Evolutionary conservation across 2,113 vertebrate species (phyloP).

Genomic region (Perca flavescens): DNA sequence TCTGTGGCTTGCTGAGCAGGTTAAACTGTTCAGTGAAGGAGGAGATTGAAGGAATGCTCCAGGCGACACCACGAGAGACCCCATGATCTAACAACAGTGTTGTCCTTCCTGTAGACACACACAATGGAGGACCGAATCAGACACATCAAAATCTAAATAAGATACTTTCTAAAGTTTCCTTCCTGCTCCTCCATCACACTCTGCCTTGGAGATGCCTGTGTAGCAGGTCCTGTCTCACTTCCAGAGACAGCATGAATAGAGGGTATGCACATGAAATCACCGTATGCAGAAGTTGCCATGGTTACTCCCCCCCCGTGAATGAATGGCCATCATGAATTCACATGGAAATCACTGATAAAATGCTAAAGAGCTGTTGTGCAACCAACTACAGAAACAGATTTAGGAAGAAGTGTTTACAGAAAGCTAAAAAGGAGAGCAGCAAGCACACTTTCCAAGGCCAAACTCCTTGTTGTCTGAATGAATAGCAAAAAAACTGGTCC

Average conservation of each 20-base stretch:
- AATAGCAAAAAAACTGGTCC: neutral
- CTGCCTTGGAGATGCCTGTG: neutral
- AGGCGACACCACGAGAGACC: neutral
- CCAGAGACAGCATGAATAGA: constrained; percentile 21
- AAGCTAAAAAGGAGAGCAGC: neutral
- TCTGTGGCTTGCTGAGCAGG: neutral
- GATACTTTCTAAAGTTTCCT: neutral
- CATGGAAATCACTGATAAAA: constrained; percentile 16
- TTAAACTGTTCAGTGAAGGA: constrained; percentile 15
- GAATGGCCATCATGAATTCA: constrained; percentile 28
- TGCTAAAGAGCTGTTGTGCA: constrained; percentile 4
- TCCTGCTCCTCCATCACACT: neutral
- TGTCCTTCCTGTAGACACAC: neutral
- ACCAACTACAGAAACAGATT: neutral
- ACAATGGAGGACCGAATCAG: neutral
- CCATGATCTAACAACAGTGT: neutral
- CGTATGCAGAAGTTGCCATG: constrained; percentile 22
- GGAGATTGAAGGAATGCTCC: neutral
- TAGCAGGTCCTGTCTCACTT: neutral
- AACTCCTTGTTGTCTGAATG: neutral
- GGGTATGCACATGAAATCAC: neutral
- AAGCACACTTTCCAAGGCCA: neutral
- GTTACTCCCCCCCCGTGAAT: constrained; percentile 23
- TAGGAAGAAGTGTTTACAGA: neutral
- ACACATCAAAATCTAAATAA: neutral